Percentiles rank a stretch among this genome's conserved stretches.
These are phyloP conservation scores for Cataglyphis livida DNA, from an alignment of 2,888 invertebrate species.

Conservation along the genomic window DNA sequence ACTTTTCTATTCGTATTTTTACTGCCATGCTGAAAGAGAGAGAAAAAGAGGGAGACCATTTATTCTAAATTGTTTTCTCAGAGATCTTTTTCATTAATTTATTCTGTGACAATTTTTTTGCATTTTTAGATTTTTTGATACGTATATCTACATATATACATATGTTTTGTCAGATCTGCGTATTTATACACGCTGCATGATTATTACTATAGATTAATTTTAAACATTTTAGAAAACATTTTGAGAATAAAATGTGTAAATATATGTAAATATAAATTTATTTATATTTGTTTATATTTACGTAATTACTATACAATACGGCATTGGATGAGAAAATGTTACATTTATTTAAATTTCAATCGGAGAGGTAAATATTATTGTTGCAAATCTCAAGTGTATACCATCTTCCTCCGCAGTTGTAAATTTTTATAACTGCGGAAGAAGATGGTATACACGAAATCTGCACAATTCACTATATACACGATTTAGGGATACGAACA, in stretches of 20 bases:
- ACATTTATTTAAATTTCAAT: conserved; percentile 17
- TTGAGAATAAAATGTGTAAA: not conserved
- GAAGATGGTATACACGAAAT: not conserved
- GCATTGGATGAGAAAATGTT: not conserved
- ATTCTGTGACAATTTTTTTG: conserved; percentile 25
- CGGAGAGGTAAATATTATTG: conserved; percentile 14
- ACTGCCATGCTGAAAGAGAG: conserved; percentile 23
- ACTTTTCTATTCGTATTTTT: conserved; percentile 60
- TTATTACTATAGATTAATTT: not conserved
- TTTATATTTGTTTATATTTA: not conserved
- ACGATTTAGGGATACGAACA: conserved; percentile 22
- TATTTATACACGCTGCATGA: conserved; percentile 1
- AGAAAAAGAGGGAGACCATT: conserved; percentile 13
- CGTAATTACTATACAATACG: not conserved
- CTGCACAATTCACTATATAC: conserved; percentile 9
- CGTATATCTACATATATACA: not conserved
- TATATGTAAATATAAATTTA: too few species aligned
- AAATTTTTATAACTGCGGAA: conserved; percentile 26
- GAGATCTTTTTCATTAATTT: conserved; percentile 30
- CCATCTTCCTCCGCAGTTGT: not conserved
- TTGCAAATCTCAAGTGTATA: not conserved
- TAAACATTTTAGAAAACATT: conserved; percentile 15
- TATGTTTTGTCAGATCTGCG: not conserved
- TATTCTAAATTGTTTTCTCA: conserved; percentile 43
- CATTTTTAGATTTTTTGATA: conserved; percentile 45